Base-by-base conservation (phyloP, 2,888 invertebrate genomes). In the Stenoptilia bipunctidactyla region DNA sequence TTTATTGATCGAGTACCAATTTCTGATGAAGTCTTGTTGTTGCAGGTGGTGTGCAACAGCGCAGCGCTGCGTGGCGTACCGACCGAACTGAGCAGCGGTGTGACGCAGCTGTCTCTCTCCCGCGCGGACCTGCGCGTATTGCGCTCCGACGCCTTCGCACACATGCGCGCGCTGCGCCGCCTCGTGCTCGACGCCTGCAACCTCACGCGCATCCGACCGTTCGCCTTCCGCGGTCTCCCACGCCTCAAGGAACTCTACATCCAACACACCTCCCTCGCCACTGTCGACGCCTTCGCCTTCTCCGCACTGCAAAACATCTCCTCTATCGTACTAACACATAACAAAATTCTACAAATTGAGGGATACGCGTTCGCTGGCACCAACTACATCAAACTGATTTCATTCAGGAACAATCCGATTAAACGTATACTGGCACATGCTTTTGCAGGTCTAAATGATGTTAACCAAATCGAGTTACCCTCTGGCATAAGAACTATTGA, bases 291-390 rank as follows among this genome's bases (percentile, higher is more conserved):
- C 40, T 93, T 92, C 59, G 91, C 95, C 10, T 94, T 97, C 61
- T 91, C 93, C 34, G 91, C 92, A 1, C 83, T 95, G 12, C 92
- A 93, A 56, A 93, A 93, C 58, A 88, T 96, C 30, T 89, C 90
- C 47, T 88, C 87, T 40, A 89, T 90, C 56, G 85, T 90, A 48
- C 85, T 89, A 47, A 87, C 88, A 12, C 88, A 91, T 67, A 92
- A 92, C 64, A 88, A 88, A 56, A 91, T 92, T 38, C 85, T 86
- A 33, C 87, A 89, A 51, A 89, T 91, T 42, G 88, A 88, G 57
- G 89, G 90, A 4, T 92, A 92, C 63, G 92, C 94, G 14, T 96
- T 97, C 60, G 93, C 92, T 1, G 94, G 94, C 36, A 93, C 96
- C 6, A 92, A 92, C 43, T 92, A 91, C 65, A 88, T 97, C 44